Conservation (phyloP, 2,113 vertebrate genomes). For the Felis chaus region DNA sequence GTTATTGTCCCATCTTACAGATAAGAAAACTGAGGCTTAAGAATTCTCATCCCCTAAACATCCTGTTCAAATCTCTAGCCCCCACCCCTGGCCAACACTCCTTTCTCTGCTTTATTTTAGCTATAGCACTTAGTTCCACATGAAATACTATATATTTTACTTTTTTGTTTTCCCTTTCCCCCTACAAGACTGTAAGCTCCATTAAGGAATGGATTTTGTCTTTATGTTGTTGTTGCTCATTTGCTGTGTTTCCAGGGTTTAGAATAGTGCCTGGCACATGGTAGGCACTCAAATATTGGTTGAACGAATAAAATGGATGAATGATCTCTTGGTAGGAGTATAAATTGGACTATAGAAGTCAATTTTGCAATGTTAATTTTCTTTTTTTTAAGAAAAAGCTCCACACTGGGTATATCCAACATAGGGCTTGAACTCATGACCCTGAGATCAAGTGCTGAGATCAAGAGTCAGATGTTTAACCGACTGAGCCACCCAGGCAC, state of each 20-base stretch:
- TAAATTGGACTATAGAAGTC: background rate
- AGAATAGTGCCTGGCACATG: background rate
- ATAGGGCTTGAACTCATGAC: no score
- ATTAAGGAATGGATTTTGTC: background rate
- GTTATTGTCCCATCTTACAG: background rate
- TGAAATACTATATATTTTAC: background rate
- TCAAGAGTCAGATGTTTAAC: no score
- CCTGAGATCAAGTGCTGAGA: no score
- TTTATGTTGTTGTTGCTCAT: background rate
- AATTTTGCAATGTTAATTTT: background rate
- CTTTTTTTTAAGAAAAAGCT: no score
- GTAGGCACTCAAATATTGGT: background rate
- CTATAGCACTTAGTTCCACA: background rate
- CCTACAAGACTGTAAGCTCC: background rate
- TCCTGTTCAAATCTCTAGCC: background rate
- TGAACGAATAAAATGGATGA: background rate
- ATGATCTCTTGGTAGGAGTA: background rate
- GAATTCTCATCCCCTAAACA: background rate
- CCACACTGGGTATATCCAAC: no score
- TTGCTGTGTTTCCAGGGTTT: background rate
- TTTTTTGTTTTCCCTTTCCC: background rate
- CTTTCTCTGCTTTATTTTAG: background rate
- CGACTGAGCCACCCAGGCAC: no score
- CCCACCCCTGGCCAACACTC: background rate
- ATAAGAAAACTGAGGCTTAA: slow-evolving; percentile 16